Conservation (phyloP, 2,797 vertebrate genomes). For the Corythornis leucogaster region DNA sequence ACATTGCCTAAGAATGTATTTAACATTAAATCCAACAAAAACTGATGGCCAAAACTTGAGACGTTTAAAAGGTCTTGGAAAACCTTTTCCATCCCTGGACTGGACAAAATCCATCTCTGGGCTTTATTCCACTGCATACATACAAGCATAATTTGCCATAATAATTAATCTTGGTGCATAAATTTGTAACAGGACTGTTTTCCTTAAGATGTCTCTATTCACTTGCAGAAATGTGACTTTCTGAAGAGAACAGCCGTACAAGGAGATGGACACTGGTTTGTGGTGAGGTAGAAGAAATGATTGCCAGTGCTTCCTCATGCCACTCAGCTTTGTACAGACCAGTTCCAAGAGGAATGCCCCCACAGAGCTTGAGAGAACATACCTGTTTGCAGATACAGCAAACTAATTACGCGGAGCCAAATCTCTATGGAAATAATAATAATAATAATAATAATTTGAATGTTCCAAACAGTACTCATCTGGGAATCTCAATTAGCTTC, state of each 20-base stretch:
- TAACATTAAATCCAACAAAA: not conserved
- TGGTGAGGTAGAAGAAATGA: not conserved
- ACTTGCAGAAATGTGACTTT: not conserved
- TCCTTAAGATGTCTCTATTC: not conserved
- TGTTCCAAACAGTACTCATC: conserved; percentile 29
- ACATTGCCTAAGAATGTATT: not conserved
- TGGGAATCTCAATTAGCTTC: conserved; percentile 56
- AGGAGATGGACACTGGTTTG: not conserved
- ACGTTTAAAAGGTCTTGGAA: not conserved
- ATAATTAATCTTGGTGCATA: not conserved
- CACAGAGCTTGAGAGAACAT: not conserved
- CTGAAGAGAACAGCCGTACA: not conserved
- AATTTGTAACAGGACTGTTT: not conserved
- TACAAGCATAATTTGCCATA: not conserved
- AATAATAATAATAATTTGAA: conserved; percentile 17
- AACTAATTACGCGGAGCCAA: conserved; percentile 35
- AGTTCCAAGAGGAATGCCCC: not conserved
- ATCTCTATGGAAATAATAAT: conserved; percentile 54
- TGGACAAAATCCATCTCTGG: not conserved
- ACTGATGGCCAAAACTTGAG: not conserved
- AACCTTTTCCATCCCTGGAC: not conserved
- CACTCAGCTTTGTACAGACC: not conserved
- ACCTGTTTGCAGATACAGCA: conserved; percentile 39
- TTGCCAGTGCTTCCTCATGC: not conserved
- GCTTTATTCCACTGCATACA: not conserved